phyloP scores from a whole-genome alignment of 2,888 invertebrate genomes.

The Uloborus plumipes region DNA sequence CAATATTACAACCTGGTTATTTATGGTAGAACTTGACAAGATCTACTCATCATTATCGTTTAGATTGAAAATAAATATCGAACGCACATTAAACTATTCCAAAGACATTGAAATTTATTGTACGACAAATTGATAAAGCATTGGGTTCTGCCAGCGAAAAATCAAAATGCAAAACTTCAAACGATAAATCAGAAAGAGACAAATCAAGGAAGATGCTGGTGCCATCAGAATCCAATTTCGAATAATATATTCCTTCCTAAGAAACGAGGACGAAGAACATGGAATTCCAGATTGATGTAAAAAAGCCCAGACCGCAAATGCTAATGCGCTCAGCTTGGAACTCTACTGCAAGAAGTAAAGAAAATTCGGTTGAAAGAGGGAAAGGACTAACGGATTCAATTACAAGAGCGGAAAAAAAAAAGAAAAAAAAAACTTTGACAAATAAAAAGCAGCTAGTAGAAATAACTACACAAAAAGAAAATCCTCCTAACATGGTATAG shows the following conservation, averaged over 20 bases:
- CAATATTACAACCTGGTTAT: too few species aligned
- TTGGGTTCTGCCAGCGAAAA: too few species aligned
- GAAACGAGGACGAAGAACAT: slow-evolving; percentile 41
- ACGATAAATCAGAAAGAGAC: slow-evolving; percentile 56
- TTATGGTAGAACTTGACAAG: too few species aligned
- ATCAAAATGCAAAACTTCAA: slow-evolving; percentile 1
- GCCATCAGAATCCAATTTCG: slow-evolving; percentile 58
- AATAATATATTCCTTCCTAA: slow-evolving; percentile 50
- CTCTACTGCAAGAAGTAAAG: slow-evolving; percentile 18
- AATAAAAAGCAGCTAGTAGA: slow-evolving; percentile 41
- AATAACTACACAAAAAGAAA: slow-evolving; percentile 20
- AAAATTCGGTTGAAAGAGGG: slow-evolving; percentile 1
- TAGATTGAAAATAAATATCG: too few species aligned
- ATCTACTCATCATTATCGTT: too few species aligned
- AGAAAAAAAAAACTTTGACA: slow-evolving; percentile 14
- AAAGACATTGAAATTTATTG: too few species aligned
- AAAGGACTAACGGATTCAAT: slow-evolving; percentile 46
- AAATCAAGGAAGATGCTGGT: slow-evolving; percentile 46
- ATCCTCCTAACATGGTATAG: slow-evolving; percentile 35
- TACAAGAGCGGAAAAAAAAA: slow-evolving; percentile 48
- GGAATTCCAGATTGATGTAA: slow-evolving; percentile 55
- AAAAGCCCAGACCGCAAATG: slow-evolving; percentile 44
- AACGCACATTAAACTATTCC: too few species aligned
- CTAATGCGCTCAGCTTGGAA: slow-evolving; percentile 46
- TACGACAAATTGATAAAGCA: too few species aligned